Percentiles rank a stretch among this genome's conserved stretches.
Evolutionary conservation across 1,140 invertebrate genomes (phyloP).

Genomic region (Heliconius melpomene): DNA sequence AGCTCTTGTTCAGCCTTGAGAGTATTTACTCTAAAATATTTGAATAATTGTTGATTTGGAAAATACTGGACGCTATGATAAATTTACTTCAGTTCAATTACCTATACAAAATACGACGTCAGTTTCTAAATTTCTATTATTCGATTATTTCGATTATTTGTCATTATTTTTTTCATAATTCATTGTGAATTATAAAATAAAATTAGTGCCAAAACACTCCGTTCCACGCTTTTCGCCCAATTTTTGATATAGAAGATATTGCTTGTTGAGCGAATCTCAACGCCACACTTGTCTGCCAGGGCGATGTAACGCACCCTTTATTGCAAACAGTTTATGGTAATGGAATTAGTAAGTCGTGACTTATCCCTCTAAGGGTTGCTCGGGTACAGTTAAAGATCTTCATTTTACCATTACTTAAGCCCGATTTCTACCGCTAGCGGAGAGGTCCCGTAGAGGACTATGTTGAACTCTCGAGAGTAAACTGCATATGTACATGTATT

Average conservation of each 20-base stretch:
- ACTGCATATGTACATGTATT: no score
- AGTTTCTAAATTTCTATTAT: no score
- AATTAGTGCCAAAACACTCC: not conserved
- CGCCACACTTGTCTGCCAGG: not conserved
- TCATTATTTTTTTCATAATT: no score
- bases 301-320: not conserved
- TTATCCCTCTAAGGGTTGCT: not conserved
- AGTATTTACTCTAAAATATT: not conserved
- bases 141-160: no score
- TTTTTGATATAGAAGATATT: not conserved
- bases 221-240: not conserved
- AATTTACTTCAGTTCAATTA: no score
- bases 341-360: not conserved
- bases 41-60: not conserved
- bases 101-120: no score
- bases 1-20: not conserved
- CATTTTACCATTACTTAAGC: not conserved
- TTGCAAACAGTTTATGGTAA: not conserved
- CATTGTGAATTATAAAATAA: no score
- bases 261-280: not conserved
- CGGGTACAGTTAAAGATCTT: not conserved
- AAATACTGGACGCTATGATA: not conserved
- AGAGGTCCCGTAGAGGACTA: no score
- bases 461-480: no score
- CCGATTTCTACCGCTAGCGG: no score